Evolutionary conservation across 2,797 vertebrate species (phyloP), one percentile per base, ranked within the genome.

Genomic region (Protosalanx chinensis): DNA sequence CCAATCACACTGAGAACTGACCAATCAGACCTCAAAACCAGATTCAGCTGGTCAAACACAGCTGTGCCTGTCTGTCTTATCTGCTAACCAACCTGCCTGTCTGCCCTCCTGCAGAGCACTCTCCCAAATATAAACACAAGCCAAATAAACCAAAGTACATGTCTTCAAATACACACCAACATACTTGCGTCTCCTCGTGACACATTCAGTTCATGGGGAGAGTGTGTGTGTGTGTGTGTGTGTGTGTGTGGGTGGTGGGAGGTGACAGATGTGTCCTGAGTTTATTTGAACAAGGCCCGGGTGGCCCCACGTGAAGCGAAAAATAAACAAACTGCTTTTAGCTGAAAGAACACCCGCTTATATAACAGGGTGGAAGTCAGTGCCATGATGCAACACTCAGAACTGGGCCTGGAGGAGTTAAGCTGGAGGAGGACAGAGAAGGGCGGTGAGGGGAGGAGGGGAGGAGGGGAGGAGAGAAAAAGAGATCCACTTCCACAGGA

Each of bases 171-270:
- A 13, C 10, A 13, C 41, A 13, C 7, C 8, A 10, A 41, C 41
- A 46, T 8, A 13, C 41, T 41, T 12, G 37, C 10, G 10, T 41
- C 37, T 41, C 37, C 37, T 10, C 6, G 12, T 41, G 37, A 7
- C 6, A 7, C 56, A 46, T 56, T 72, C 32, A 23, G n/a, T 27
- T 32, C 67, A 29, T 1, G 10, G 41, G 41, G 41, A 12, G 41
- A 2, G 41, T 46, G 41, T 46, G 10, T 41, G 41, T 46, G 66
- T 72, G 64, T 41, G 59, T 27, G 64, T 37, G 16, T 68, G 66
- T 27, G 23, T 27, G 23, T 27, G 23, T 27, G 64, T 58, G 70
- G 7, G 41, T 53, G 8, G 5, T 29, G 30, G 61, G 64, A 67
- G 41, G 41, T 12, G 41, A 13, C 41, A 46, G 41, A 46, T 46